Evolutionary conservation across 2,888 invertebrate genomes (phyloP), one percentile per base, ranked within the genome.

Genomic region (Ypsolopha sequella): DNA sequence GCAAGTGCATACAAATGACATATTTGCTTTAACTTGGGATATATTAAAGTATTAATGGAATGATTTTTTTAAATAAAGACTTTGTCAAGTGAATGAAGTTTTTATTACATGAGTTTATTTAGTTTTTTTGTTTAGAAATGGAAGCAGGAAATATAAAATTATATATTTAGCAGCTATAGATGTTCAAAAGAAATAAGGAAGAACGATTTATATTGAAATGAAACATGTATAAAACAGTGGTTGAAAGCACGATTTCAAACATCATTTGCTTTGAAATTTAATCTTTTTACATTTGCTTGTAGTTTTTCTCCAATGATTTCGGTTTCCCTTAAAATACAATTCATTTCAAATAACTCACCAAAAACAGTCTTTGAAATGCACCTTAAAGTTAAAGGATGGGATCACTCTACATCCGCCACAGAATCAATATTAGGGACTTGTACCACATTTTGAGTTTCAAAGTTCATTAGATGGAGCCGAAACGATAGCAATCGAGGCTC

Each of bases 1-100:
- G 79, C 82, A 81, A 84, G 84, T 84, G 82, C 76, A 80, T 74
- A 78, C 81, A 84, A 84, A 85, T 82, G 84, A 86, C 85, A 85
- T 85, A 85, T 81, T 84, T 84, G 80, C 76, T 75, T 80, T 81
- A 71, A 79, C 81, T 81, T 73, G 81, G 81, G 82, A 86, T 84
- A 81, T 82, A 84, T 85, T 81, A 79, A 80, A 78, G 80, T 79
- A 81, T 81, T 77, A 84, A 81, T 76, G 77, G 73, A 79, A 82
- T 85, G 81, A 85, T 84, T 82, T 81, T 76, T 80, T 76, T 74
- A 72, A 74, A 74, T 80, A 73, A 81, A 76, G 80, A 79, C 80
- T 77, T 82, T 80, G 81, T 80, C 76, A 73, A 73, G 71, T 65
- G 64, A 56, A 61, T 63, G 63, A 73, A 73, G 74, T 70, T 70